Conservation (phyloP, 2,113 vertebrate genomes). For the Genyomyrus donnyi region DNA sequence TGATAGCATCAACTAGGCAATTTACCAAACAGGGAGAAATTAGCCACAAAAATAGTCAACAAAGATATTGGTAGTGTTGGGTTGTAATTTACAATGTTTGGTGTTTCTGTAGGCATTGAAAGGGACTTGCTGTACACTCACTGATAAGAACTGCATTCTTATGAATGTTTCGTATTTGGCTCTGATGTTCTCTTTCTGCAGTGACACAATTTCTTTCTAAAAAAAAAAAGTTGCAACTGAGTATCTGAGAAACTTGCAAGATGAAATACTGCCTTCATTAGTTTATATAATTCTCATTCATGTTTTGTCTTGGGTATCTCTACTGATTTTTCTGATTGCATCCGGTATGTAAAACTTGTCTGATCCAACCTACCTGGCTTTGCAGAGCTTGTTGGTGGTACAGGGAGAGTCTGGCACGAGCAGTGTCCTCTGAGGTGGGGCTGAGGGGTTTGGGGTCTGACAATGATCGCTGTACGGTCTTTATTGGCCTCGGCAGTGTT, state of each 20-base stretch:
- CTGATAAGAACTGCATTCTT: conserved; percentile 6
- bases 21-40: not conserved
- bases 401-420: conserved; percentile 85
- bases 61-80: conserved; percentile 46
- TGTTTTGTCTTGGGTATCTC: not conserved
- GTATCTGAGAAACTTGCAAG: not conserved
- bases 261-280: not conserved
- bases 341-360: not conserved
- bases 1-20: not conserved
- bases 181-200: not conserved
- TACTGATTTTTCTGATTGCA: not conserved
- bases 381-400: conserved; percentile 83
- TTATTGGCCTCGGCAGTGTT: conserved; percentile 87
- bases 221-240: not conserved
- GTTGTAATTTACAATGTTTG: conserved; percentile 41
- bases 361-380: conserved; percentile 75
- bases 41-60: conserved; percentile 40
- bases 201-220: not conserved
- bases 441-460: conserved; percentile 97
- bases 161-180: conserved; percentile 41
- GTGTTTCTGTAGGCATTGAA: conserved; percentile 46
- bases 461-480: conserved; percentile 93
- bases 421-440: conserved; percentile 86
- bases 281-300: not conserved
- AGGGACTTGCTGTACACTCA: conserved; percentile 12